Conservation (phyloP, 2,888 invertebrate genomes). For the Eustalomyia histrio region DNA sequence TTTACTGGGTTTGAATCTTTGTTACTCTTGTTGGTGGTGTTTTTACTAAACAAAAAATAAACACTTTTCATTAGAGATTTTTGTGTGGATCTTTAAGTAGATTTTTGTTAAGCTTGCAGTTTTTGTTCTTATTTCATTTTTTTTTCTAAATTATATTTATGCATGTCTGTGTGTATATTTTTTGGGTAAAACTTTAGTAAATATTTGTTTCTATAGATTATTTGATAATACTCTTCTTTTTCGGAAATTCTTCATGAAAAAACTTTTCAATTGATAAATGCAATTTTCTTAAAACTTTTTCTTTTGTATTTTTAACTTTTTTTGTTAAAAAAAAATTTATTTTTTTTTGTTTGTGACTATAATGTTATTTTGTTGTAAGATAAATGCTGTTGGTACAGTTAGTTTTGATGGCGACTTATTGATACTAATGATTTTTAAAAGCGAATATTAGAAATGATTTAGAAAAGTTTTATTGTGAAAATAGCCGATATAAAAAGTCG, state of each 20-base stretch:
- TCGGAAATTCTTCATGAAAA: not conserved
- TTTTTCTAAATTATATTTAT: not conserved
- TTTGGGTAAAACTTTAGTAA: not conserved
- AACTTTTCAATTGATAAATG: slow-evolving; percentile 64
- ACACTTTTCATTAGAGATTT: slow-evolving; percentile 19
- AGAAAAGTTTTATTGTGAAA: slow-evolving; percentile 44
- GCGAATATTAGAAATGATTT: slow-evolving; percentile 51
- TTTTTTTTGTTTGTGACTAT: slow-evolving; percentile 29
- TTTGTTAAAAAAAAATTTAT: not conserved
- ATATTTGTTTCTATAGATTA: not conserved
- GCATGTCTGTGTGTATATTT: not conserved
- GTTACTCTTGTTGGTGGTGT: too few relatives aligned
- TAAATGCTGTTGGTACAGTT: slow-evolving; percentile 24
- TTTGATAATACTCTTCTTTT: not conserved
- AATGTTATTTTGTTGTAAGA: slow-evolving; percentile 48
- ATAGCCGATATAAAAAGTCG: slow-evolving; percentile 27
- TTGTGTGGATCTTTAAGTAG: slow-evolving; percentile 4
- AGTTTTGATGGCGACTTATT: slow-evolving; percentile 52
- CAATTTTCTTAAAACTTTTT: slow-evolving; percentile 63
- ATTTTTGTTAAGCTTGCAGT: slow-evolving; percentile 34
- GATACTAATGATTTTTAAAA: slow-evolving; percentile 57
- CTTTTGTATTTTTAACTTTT: slow-evolving; percentile 6
- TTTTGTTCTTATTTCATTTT: not conserved
- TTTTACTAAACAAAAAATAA: not conserved
- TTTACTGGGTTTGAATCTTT: too few relatives aligned